Conservation (phyloP, 2,113 vertebrate genomes). For the Platichthys stellatus region DNA sequence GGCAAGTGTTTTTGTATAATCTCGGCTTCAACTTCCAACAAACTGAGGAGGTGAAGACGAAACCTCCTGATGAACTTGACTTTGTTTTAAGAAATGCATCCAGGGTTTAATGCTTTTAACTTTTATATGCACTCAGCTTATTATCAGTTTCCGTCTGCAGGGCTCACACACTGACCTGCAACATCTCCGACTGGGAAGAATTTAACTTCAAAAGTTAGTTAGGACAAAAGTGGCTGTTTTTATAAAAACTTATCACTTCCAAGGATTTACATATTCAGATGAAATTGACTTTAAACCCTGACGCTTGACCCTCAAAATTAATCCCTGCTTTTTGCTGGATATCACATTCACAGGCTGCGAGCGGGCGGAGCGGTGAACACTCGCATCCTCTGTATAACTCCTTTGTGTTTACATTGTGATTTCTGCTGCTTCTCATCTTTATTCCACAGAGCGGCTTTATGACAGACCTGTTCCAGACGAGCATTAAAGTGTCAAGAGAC, state of each 20-base stretch:
- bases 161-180: no score
- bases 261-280: background rate
- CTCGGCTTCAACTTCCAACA: no score
- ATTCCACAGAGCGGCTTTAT: background rate
- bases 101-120: no score
- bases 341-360: no score
- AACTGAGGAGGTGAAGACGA: no score
- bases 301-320: background rate
- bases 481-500: slow-evolving; percentile 43
- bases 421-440: background rate
- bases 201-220: background rate
- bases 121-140: no score
- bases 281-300: background rate
- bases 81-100: no score
- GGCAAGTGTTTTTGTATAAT: no score
- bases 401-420: background rate
- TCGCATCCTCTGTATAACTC: background rate
- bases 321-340: background rate
- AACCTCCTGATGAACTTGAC: no score
- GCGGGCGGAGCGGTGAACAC: no score
- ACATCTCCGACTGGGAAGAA: no score
- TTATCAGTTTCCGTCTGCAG: no score
- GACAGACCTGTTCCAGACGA: background rate
- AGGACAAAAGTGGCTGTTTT: background rate
- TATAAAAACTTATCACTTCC: background rate